Evolutionary conservation across 2,888 invertebrate species (phyloP), one percentile per base, ranked within the genome.

Genomic region (Leptopilina drosophilae): DNA sequence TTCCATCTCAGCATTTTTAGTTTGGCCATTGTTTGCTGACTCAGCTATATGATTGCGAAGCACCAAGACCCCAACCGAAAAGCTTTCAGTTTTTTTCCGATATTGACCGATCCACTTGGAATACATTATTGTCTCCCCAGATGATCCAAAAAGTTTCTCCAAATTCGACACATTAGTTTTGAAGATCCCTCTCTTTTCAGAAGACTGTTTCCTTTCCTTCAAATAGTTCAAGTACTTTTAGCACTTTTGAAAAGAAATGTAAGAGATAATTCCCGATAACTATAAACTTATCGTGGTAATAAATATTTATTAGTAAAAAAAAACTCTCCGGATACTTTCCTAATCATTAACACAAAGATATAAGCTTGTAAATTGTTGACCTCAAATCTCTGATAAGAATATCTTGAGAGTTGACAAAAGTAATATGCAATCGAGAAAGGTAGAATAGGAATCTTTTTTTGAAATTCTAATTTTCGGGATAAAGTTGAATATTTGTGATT

Each of bases 1-100:
- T 77, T 66, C 75, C 20, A 76, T 80, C 79, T 76, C 77, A 77
- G 82, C 82, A 77, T 64, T 81, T 82, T 81, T 79, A 79, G 80
- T 81, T 76, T 64, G 42, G 62, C 40, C n/a, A 12, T n/a, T 67
- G 46, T 80, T 53, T 80, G 82, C 82, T 83, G 83, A 82, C 81
- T 75, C 26, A 56, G 78, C 78, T 14, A 73, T 33, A 56, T 56
- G 33, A 33, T 64, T 73, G 69, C 14, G 26, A 73, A 56, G 69
- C 20, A 53, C 53, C 53, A 1, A 53, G 69, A 56, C 26, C 8
- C 26, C 73, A 73, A 73, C 33, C 40, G 33, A 33, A 73, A 73
- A 73, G 33, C 73, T 73, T 73, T 73, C 56, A 73, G 56, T 40
- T 56, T 20, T 73, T 73, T 56, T 49, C 49, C 9, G 73, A 73